Conservation (phyloP, 2,797 vertebrate species). For the Alosa sapidissima region DNA sequence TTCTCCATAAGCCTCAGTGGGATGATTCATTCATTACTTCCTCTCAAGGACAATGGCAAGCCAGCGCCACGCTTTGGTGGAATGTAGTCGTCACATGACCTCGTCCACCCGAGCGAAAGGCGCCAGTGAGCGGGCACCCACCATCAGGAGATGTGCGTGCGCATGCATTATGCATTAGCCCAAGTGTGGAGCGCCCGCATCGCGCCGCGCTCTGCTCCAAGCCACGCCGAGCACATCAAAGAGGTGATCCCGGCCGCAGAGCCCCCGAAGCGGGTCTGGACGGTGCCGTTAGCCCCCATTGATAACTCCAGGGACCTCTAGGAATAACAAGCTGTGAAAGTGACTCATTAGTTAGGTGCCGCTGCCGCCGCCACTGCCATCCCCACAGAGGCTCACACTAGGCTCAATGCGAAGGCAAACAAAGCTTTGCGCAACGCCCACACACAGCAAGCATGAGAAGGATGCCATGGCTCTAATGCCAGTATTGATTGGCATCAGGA, state of each 20-base stretch:
- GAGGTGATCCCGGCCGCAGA: neutral
- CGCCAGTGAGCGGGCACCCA: neutral
- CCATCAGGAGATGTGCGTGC: neutral
- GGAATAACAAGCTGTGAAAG: constrained; percentile 18
- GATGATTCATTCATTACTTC: neutral
- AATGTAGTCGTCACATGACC: neutral
- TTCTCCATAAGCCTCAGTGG: neutral
- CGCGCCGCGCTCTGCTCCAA: too few relatives aligned
- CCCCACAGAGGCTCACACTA: neutral
- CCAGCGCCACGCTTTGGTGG: neutral
- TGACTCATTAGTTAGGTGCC: neutral
- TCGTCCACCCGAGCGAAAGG: too few relatives aligned
- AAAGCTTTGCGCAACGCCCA: neutral
- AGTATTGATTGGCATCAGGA: constrained; percentile 18
- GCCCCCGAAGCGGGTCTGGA: neutral
- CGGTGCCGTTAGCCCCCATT: neutral
- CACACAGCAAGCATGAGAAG: neutral
- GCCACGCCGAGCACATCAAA: neutral
- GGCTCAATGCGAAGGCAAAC: neutral
- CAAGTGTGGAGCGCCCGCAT: neutral
- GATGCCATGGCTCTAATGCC: neutral
- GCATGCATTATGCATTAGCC: neutral
- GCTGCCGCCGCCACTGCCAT: too few relatives aligned
- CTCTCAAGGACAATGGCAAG: neutral
- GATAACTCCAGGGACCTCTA: neutral